These are phyloP conservation scores for Thermophis baileyi DNA, from an alignment of 2,113 vertebrate species.

Conservation along the genomic window DNA sequence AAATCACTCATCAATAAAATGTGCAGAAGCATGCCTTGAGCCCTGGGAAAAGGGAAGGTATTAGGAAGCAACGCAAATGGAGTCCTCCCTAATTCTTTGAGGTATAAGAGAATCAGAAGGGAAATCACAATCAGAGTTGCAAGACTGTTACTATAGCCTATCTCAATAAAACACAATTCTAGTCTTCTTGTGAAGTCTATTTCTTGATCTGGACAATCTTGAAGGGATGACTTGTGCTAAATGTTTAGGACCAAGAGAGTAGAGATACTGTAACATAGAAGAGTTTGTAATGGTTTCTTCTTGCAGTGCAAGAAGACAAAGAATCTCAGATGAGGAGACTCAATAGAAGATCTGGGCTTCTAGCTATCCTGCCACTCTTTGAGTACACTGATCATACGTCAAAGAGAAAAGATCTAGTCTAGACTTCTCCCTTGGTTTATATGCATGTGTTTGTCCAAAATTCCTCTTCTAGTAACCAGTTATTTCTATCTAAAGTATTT, in stretches of 20 bases:
- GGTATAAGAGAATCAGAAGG: background rate
- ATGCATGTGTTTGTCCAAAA: background rate
- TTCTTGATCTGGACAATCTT: background rate
- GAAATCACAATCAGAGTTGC: background rate
- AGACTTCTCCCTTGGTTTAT: background rate
- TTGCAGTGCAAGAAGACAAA: background rate
- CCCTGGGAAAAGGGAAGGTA: background rate
- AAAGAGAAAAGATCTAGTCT: background rate
- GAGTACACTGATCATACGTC: background rate
- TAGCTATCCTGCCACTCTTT: background rate
- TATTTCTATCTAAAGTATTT: slow-evolving; percentile 10
- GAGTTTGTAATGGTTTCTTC: background rate
- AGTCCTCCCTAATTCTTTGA: background rate
- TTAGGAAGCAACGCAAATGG: background rate
- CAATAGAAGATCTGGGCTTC: background rate
- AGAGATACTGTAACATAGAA: background rate
- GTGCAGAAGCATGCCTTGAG: background rate
- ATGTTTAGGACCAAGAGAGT: background rate
- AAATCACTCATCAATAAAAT: background rate
- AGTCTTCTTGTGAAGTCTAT: background rate
- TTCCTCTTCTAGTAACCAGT: background rate
- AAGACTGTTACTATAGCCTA: background rate
- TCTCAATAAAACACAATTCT: background rate
- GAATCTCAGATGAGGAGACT: background rate
- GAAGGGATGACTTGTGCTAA: background rate